Evolutionary conservation across 53 echinoderm and acorn worm species (phyloP), one percentile per base, ranked within the genome.

Genomic region (Temnopleurus reevesii): DNA sequence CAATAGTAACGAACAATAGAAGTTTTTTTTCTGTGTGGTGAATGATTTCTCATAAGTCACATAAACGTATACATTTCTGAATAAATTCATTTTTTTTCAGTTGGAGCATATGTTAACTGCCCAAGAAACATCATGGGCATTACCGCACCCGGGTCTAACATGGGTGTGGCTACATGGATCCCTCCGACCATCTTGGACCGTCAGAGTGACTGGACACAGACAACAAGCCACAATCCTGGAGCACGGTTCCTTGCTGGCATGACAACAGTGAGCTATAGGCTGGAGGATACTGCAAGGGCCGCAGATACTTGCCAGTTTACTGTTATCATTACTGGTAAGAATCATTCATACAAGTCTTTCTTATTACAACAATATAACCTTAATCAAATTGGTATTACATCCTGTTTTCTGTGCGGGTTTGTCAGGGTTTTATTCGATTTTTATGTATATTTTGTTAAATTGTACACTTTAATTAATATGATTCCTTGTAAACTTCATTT

Each of bases 311-410:
- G 85, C 46, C 41, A 5, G 44, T 85, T 85, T 61, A 12, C 9
- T 18, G 85, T 85, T 15, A 85, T 60, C 8, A 85, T 85, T 10
- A 6, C 24, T 15, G 85, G 85, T 85, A 60, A 85, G 85, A 45
- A 35, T 23, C 83, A n/a, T n/a, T n/a, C n/a, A n/a, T n/a, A n/a
- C n/a, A n/a, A n/a, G n/a, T n/a, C n/a, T n/a, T n/a, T n/a, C n/a
- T n/a, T n/a, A n/a, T n/a, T n/a, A n/a, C n/a, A n/a, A n/a, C n/a
- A n/a, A n/a, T n/a, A n/a, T n/a, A n/a, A n/a, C n/a, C n/a, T n/a
- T n/a, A n/a, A n/a, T n/a, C n/a, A n/a, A n/a, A n/a, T n/a, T n/a
- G n/a, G n/a, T n/a, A n/a, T n/a, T n/a, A n/a, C n/a, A n/a, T n/a
- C n/a, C n/a, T n/a, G n/a, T n/a, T n/a, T n/a, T n/a, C n/a, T n/a